Conservation (phyloP, 2,797 vertebrate species). For the Poeciliopsis paucimaculata region DNA sequence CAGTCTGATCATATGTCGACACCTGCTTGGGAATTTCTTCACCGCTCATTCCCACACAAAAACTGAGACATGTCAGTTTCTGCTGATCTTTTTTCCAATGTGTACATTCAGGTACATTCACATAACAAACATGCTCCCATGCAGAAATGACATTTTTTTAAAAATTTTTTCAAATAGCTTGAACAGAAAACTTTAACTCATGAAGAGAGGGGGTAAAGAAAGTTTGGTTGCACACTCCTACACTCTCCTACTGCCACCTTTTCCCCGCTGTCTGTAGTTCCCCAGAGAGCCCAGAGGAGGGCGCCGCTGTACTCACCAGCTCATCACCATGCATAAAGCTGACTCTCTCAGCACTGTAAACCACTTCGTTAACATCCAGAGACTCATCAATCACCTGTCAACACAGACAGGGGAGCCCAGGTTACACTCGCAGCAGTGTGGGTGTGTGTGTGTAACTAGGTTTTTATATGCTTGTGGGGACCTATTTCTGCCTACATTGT, state of each 20-base stretch:
- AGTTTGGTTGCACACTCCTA: constrained; percentile 52
- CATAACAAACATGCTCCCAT: constrained; percentile 78
- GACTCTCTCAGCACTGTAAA: constrained; percentile 91
- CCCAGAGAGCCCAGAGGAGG: constrained; percentile 60
- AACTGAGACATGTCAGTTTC: constrained; percentile 61
- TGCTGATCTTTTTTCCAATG: constrained; percentile 46
- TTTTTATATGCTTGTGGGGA: no score
- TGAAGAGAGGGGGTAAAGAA: constrained; percentile 12
- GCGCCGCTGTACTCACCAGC: constrained; percentile 87
- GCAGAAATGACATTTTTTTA: constrained; percentile 58
- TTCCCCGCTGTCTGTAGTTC: constrained; percentile 52
- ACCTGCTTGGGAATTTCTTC: constrained; percentile 7
- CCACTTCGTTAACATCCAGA: constrained; percentile 96
- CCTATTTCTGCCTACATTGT: no score
- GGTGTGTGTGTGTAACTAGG: no score
- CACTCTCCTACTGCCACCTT: constrained; percentile 51
- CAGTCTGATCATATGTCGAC: constrained; percentile 65
- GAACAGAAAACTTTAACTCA: constrained; percentile 37
- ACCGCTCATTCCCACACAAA: constrained; percentile 61
- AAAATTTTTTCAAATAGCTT: constrained; percentile 36
- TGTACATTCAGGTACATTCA: constrained; percentile 72
- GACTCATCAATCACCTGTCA: constrained; percentile 97
- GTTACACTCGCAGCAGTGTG: constrained; percentile 73
- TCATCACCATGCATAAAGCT: constrained; percentile 91
- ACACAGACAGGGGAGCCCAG: constrained; percentile 84